Evolutionary conservation across 2,113 vertebrate genomes (phyloP).

Genomic region (Apeltes quadracus): DNA sequence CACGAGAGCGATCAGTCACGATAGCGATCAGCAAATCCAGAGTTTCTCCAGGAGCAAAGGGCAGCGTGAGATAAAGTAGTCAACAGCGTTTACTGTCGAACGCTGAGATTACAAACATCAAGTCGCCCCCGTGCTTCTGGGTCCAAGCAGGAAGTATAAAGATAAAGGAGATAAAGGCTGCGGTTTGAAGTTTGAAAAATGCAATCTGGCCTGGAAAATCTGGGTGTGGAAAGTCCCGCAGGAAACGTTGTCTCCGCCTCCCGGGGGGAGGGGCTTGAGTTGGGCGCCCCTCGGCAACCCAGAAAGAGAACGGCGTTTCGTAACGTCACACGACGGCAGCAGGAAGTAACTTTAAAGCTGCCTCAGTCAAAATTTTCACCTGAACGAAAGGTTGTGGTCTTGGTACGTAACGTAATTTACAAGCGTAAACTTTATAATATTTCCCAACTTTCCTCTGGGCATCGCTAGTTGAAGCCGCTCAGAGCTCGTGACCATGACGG

Average conservation of each 20-base stretch:
- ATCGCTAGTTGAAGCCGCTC: too few relatives aligned
- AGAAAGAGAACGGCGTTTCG: not conserved
- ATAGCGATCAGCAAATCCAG: not conserved
- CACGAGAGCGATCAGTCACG: not conserved
- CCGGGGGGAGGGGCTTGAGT: not conserved
- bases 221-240: slow-evolving; percentile 21
- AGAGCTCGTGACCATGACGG: not conserved
- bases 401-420: too few relatives aligned
- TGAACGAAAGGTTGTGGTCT: not conserved
- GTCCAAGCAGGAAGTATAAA: not conserved
- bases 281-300: not conserved
- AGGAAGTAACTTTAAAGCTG: not conserved
- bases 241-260: slow-evolving; percentile 17
- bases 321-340: not conserved
- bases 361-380: not conserved
- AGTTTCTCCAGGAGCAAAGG: not conserved
- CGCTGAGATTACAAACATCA: not conserved
- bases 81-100: not conserved
- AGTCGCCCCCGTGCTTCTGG: not conserved
- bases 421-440: too few relatives aligned
- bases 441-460: too few relatives aligned
- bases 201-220: not conserved
- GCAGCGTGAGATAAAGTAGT: not conserved
- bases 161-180: slow-evolving; percentile 4
- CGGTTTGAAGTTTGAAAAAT: slow-evolving; percentile 20